phyloP scores from a whole-genome alignment of 2,113 vertebrate genomes.

The Echinops telfairi region DNA sequence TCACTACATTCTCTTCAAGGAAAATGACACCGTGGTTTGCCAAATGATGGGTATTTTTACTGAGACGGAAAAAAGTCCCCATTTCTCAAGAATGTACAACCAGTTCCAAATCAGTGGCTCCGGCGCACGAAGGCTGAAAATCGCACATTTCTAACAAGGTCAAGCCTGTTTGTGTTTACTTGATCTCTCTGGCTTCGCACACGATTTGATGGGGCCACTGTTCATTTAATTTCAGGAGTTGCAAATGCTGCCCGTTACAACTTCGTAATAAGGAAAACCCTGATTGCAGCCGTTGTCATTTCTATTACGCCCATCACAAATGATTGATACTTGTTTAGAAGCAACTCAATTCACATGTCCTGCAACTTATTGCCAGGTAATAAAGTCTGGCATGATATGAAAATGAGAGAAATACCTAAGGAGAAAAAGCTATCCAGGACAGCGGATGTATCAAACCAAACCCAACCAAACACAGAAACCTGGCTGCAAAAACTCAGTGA shows the following conservation, averaged over 20 bases:
- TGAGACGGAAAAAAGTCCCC: background rate
- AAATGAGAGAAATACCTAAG: conserved; percentile 6
- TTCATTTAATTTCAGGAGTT: conserved; percentile 59
- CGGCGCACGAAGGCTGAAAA: conserved; percentile 64
- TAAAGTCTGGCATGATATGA: conserved; percentile 58
- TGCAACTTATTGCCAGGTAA: conserved; percentile 59
- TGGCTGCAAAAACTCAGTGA: conserved; percentile 19
- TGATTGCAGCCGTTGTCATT: conserved; percentile 72
- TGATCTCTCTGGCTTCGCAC: conserved; percentile 24
- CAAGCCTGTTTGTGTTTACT: conserved; percentile 65
- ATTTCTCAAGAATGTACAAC: conserved; percentile 72
- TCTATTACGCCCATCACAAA: conserved; percentile 46
- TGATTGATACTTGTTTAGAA: conserved; percentile 65
- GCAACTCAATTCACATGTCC: conserved; percentile 64
- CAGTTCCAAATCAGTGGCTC: conserved; percentile 72
- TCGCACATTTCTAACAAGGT: conserved; percentile 66
- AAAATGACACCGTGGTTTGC: conserved; percentile 71
- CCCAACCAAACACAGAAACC: background rate
- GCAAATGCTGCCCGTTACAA: conserved; percentile 30
- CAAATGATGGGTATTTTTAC: conserved; percentile 72
- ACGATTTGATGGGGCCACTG: conserved; percentile 33
- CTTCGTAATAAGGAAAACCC: conserved; percentile 55
- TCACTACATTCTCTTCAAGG: conserved; percentile 66
- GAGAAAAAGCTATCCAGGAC: background rate
- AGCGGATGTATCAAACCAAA: background rate